Conservation (phyloP, 2,797 vertebrate species). For the Pristis pectinata region DNA sequence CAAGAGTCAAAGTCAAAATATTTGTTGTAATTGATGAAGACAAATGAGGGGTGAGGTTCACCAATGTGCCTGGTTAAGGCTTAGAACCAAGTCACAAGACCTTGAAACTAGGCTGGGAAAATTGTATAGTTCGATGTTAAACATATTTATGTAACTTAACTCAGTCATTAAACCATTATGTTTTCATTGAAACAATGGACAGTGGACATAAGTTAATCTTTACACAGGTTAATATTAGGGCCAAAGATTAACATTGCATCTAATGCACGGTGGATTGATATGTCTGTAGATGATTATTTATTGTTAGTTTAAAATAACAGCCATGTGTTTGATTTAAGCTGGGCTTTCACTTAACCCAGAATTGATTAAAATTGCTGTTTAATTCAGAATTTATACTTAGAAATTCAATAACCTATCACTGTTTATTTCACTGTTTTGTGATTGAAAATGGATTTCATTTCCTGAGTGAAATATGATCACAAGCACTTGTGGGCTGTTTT, state of each 20-base stretch:
- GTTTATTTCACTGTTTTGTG: too few relatives aligned
- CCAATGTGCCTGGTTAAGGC: neutral
- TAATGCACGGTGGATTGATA: slow-evolving; percentile 11
- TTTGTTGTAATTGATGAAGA: neutral
- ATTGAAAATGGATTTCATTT: too few relatives aligned
- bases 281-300: neutral
- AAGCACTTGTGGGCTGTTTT: too few relatives aligned
- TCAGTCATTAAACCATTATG: neutral
- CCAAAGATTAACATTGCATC: neutral
- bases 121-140: neutral
- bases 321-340: slow-evolving; percentile 9
- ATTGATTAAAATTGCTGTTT: neutral
- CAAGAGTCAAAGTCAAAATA: neutral
- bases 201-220: neutral
- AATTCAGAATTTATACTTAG: neutral
- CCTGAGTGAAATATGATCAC: too few relatives aligned
- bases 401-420: too few relatives aligned
- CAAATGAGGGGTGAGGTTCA: neutral
- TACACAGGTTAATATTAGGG: neutral
- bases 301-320: slow-evolving; percentile 18
- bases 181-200: neutral
- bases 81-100: neutral
- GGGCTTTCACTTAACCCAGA: neutral
- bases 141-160: neutral
- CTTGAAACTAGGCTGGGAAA: neutral